Percentiles rank a stretch among this genome's conserved stretches.
These are phyloP conservation scores for Ischnus inquisitorius DNA, from an alignment of 2,888 invertebrate species.

Conservation along the genomic window DNA sequence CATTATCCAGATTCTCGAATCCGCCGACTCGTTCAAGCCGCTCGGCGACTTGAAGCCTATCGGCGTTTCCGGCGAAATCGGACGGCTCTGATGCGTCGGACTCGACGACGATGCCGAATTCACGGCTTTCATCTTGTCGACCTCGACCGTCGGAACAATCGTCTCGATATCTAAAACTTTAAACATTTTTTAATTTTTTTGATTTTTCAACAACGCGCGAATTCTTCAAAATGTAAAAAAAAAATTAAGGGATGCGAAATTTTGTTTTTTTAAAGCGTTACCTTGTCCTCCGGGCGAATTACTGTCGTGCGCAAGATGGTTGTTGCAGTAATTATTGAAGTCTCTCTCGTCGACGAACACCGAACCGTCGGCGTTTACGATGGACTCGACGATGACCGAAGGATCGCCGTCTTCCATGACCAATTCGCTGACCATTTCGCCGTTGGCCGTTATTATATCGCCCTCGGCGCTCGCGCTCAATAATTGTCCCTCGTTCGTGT, in stretches of 20 bases:
- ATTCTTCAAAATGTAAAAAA: too few relatives aligned
- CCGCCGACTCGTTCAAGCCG: conserved; percentile 74
- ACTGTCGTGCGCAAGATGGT: conserved; percentile 77
- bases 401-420: conserved; percentile 83
- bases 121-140: conserved; percentile 74
- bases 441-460: conserved; percentile 79
- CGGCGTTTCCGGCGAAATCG: conserved; percentile 70
- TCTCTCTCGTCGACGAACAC: conserved; percentile 83
- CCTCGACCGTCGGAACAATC: conserved; percentile 72
- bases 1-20: conserved; percentile 80
- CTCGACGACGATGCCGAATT: conserved; percentile 65
- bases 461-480: conserved; percentile 76
- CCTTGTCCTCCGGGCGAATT: conserved; percentile 77
- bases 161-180: conserved; percentile 79
- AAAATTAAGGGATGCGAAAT: too few relatives aligned
- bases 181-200: conserved; percentile 6
- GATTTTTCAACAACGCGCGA: background rate
- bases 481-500: conserved; percentile 77
- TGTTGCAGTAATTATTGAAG: conserved; percentile 80
- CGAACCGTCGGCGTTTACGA: conserved; percentile 82
- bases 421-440: conserved; percentile 82
- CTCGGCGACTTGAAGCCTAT: conserved; percentile 72
- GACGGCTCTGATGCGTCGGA: conserved; percentile 67
- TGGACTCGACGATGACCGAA: conserved; percentile 83
- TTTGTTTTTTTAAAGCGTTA: too few relatives aligned